Base-by-base conservation (phyloP, 2,888 invertebrate species). In the Orthonevra nobilis region DNA sequence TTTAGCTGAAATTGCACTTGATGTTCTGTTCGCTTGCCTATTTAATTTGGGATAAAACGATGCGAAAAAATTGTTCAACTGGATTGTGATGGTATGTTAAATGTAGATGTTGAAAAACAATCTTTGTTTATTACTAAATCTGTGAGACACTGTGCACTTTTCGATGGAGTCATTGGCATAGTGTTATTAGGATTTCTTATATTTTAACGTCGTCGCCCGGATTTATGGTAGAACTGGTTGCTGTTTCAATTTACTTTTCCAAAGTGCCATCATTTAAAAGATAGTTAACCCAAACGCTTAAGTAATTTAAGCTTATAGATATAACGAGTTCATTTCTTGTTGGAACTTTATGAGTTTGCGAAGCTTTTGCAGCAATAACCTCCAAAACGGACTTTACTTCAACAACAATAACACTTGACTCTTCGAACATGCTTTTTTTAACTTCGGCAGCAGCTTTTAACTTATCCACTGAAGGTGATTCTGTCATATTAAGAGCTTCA, bases 1-100 rank as follows among this genome's bases (percentile, higher is more conserved):
- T 50, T 50, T 20, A 15, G 50, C 40, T 40, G 63, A 63, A 50
- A 63, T 63, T 17, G 28, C 50, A 6, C 63, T 50, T 34, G 48
- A 38, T 28, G 63, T 20, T 38, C 34, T 61, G 26, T 3, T 30
- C 12, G 40, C n/a, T 54, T 54, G 14, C 54, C 54, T 10, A 44
- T 4, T 23, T 38, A 23, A 6, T 17, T 32, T 50, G 12, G 19
- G 32, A 30, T 17, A 32, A 50, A 17, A 15, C 9, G 15, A 44
- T 44, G 44, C n/a, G 44, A 23, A 44, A 14, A 44, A 23, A 44
- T 15, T 32, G 28, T 4, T 50, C 19, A 50, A 10, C 17, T 50
- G 30, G 50, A 15, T 32, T 20, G 23, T 14, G 48, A 48, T 15
- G 46, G 26, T 48, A 26, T 26, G 26, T 14, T 10, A 28, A 14